Base-by-base conservation (phyloP, 2,888 invertebrate species). In the Antheraea yamamai region DNA sequence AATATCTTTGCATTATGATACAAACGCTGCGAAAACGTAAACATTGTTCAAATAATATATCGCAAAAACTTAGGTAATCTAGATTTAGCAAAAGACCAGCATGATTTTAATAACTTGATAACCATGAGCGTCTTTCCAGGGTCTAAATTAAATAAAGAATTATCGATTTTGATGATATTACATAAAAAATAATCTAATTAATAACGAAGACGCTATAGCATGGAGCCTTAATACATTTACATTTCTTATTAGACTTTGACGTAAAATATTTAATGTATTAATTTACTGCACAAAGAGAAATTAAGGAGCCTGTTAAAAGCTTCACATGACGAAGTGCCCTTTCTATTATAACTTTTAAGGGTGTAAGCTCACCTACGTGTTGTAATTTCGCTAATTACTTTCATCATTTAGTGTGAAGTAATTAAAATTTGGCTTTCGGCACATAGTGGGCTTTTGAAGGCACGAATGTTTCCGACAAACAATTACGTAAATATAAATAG, bases 281-380 rank as follows among this genome's bases (percentile, higher is more conserved):
- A 93, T 94, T 93, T 92, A 89, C 90, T 89, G 90, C 88, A 91
- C 93, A 92, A 93, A 92, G 92, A 90, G 92, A 92, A 91, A 92
- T 93, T 93, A 92, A 93, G 91, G 89, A 91, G 90, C 87, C 89
- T 90, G 92, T 92, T 94, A 92, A 93, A 91, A 93, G 92, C 93
- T 87, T 90, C 91, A 93, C 92, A 92, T 93, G 93, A 93, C 91
- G 91, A 89, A 94, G 94, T 92, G 92, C 91, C 91, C 91, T 90
- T 91, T 91, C 90, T 89, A 88, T 91, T 91, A 91, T 92, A 92
- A 93, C 91, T 93, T 92, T 89, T 89, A 89, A 91, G 91, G 90
- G 89, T 87, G 88, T 90, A 88, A 89, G 88, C 89, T 83, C 81
- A 83, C 88, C 89, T 89, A 90, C 89, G 89, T 91, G 89, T 83